These are phyloP conservation scores for Sinocyclocheilus anophthalmus DNA, from an alignment of 2,113 vertebrate genomes.

Conservation along the genomic window DNA sequence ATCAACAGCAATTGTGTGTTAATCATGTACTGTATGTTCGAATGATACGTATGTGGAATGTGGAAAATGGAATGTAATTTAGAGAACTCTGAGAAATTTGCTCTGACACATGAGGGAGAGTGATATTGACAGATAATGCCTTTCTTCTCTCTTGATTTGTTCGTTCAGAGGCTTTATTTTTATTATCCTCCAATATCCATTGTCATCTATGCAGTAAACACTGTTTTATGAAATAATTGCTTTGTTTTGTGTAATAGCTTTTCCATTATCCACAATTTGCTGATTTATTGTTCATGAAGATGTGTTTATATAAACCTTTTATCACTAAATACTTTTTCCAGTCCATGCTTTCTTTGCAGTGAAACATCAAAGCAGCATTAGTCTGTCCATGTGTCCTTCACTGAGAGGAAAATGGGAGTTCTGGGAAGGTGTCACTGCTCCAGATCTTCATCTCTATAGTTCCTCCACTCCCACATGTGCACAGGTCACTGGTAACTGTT, in stretches of 20 bases:
- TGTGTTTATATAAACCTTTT: neutral
- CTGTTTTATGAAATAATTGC: slow-evolving; percentile 44
- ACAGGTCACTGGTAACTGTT: slow-evolving; percentile 51
- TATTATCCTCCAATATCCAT: slow-evolving; percentile 62
- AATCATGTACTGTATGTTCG: slow-evolving; percentile 53
- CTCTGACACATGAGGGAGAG: slow-evolving; percentile 57
- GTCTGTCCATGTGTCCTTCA: neutral
- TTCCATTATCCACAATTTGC: slow-evolving; percentile 31
- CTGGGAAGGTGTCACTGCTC: slow-evolving; percentile 42
- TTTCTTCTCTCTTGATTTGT: slow-evolving; percentile 66
- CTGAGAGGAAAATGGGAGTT: slow-evolving; percentile 44
- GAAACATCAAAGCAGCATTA: slow-evolving; percentile 12
- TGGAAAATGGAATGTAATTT: slow-evolving; percentile 65
- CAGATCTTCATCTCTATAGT: slow-evolving; percentile 44
- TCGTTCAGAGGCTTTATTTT: slow-evolving; percentile 68
- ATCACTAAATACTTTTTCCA: neutral
- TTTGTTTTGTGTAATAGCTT: slow-evolving; percentile 9
- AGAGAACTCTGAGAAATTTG: slow-evolving; percentile 63
- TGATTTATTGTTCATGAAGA: slow-evolving; percentile 13
- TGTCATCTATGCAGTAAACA: slow-evolving; percentile 51
- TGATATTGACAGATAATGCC: slow-evolving; percentile 69
- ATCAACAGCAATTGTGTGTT: slow-evolving; percentile 71
- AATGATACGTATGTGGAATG: slow-evolving; percentile 3
- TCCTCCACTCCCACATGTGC: slow-evolving; percentile 45
- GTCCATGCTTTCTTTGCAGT: neutral